Evolutionary conservation across 2,797 vertebrate species (phyloP).

Genomic region (Diplodus sargus): DNA sequence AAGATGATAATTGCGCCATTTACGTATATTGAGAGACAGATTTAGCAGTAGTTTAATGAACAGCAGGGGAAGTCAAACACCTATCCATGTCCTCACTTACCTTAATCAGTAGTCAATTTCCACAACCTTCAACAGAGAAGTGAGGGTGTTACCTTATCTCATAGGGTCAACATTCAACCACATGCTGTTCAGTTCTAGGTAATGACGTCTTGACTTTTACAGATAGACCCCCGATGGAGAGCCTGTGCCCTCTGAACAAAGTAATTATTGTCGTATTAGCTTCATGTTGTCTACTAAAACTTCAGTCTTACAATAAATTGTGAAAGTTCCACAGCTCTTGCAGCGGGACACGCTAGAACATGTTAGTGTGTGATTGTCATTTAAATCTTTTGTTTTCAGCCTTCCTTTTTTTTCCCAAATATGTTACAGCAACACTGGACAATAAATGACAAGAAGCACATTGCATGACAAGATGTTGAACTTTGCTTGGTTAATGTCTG

Average conservation of each 20-base stretch:
- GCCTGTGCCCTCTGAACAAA: too few species aligned
- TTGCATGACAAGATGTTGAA: background rate
- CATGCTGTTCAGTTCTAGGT: background rate
- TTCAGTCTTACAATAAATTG: background rate
- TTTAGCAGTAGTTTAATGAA: slow-evolving; percentile 4
- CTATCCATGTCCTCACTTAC: slow-evolving; percentile 7
- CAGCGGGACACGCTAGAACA: background rate
- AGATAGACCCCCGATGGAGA: background rate
- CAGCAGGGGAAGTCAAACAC: slow-evolving; percentile 24
- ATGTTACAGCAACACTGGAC: background rate
- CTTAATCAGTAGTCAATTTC: background rate
- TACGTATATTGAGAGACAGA: slow-evolving; percentile 1
- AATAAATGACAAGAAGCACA: background rate
- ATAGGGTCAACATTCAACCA: slow-evolving; percentile 9
- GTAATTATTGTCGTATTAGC: background rate
- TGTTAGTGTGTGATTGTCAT: background rate
- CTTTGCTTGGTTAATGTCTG: background rate
- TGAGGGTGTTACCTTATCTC: slow-evolving; percentile 8
- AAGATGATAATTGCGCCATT: background rate
- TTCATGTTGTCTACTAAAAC: background rate
- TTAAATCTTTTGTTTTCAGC: background rate
- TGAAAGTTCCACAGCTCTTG: background rate
- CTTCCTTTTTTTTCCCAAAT: background rate
- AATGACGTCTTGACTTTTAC: slow-evolving; percentile 1
- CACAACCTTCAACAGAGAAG: background rate